Conservation (phyloP, 92 coral and sea anemone genomes). For the Ricordea florida region DNA sequence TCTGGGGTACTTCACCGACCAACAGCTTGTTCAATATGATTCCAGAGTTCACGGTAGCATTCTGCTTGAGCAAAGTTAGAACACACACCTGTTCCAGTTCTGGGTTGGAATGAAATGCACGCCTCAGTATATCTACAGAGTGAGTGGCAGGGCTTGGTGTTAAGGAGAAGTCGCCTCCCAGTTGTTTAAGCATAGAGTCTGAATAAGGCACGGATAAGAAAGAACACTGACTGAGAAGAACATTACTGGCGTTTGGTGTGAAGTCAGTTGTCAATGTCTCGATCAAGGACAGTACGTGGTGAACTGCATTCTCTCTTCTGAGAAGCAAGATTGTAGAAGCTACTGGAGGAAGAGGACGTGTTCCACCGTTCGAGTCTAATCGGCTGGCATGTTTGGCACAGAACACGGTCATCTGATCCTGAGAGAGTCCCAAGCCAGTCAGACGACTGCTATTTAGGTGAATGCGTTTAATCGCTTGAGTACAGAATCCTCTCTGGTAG, state of each 20-base stretch:
- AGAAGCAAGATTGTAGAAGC: conserved; percentile 82
- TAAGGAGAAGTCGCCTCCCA: conserved; percentile 69
- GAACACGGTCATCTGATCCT: conserved; percentile 74
- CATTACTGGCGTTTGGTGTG: background rate
- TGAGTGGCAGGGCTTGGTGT: conserved; percentile 74
- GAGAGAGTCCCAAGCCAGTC: conserved; percentile 74
- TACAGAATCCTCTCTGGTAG: conserved; percentile 69
- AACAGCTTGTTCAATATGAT: conserved; percentile 63
- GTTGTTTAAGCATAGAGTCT: conserved; percentile 67
- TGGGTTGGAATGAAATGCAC: conserved; percentile 85
- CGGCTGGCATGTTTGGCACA: conserved; percentile 54
- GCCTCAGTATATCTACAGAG: conserved; percentile 75
- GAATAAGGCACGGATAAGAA: conserved; percentile 65
- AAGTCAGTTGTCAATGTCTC: conserved; percentile 30
- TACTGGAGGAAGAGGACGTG: background rate
- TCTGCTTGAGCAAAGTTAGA: conserved; percentile 64
- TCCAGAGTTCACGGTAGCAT: conserved; percentile 72
- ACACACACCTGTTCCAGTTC: conserved; percentile 97
- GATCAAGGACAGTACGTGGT: conserved; percentile 68
- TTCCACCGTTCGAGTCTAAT: background rate
- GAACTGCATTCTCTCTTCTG: conserved; percentile 82
- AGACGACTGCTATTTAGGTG: conserved; percentile 62
- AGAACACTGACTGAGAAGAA: conserved; percentile 46
- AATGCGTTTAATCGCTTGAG: conserved; percentile 76
- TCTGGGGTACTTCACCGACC: conserved; percentile 16